Base-by-base conservation (phyloP, 2,888 invertebrate species). In the Dryobotodes eremita region DNA sequence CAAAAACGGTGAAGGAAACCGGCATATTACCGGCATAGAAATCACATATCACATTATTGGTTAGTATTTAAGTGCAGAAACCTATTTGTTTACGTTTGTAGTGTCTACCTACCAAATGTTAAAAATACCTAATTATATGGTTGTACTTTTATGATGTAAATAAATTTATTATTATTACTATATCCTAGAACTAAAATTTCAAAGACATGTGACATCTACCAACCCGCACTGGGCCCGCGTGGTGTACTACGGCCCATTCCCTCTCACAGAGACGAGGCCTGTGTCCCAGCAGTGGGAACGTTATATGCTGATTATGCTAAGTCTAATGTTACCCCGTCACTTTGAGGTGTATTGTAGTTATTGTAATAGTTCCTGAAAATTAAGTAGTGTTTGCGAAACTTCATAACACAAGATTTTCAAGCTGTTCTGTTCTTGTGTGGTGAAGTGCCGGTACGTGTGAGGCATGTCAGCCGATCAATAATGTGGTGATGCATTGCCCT, bases 401-500 rank as follows among this genome's bases (percentile, higher is more conserved):
- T n/a, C 4, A 65, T 6, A 23, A 42, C 7, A 42, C 42, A 15
- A 65, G 15, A n/a, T n/a, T 17, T 46, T 46, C 42, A 65, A 65
- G n/a, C 42, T n/a, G n/a, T n/a, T 46, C n/a, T 46, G 42, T 17
- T 65, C 42, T 65, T 42, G 42, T 42, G 42, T 64, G 42, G 15
- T 8, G 15, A 48, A 48, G 77, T 71, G 66, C 15, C 71, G 57
- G 57, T 79, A 59, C 61, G 13, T 71, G 69, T 65, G 79, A 70
- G 26, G 64, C 61, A 57, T 66, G 64, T 50, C 75, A 71, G 20
- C 42, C 75, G 83, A 83, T 86, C 86, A 77, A 83, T 86, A 83
- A 42, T 73, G 64, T 65, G 65, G 70, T 71, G 73, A 77, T 83
- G 75, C 77, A 79, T 59, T 55, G 69, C 75, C 69, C 70, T 74